Conservation (phyloP, 2,888 invertebrate genomes). For the Chloromyia formosa region DNA sequence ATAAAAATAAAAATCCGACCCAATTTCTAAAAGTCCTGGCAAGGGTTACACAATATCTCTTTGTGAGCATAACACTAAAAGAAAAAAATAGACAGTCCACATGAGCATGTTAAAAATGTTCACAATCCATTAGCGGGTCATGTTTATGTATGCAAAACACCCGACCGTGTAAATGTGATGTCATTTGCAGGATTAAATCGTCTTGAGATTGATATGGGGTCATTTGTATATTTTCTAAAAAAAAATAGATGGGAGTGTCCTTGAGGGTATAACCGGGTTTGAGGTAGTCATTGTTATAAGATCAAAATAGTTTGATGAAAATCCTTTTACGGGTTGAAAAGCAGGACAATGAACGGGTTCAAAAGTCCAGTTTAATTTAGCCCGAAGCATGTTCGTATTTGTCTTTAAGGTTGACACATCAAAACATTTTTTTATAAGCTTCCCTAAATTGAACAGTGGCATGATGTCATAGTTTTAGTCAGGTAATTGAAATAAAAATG, state of each 20-base stretch:
- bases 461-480: too few species aligned
- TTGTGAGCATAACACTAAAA: neutral
- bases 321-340: too few species aligned
- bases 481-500: too few species aligned
- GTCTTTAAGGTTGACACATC: neutral
- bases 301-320: too few species aligned
- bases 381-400: neutral
- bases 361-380: neutral
- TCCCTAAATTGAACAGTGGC: too few species aligned
- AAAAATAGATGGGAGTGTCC: neutral
- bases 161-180: slow-evolving; percentile 46
- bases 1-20: neutral
- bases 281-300: too few species aligned
- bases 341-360: too few species aligned
- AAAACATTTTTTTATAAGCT: too few species aligned
- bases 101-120: neutral
- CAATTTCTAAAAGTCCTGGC: slow-evolving; percentile 7
- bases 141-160: slow-evolving; percentile 45
- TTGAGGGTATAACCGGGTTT: too few species aligned
- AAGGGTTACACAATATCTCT: slow-evolving; percentile 24
- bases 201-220: slow-evolving; percentile 45
- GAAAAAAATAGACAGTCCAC: neutral
- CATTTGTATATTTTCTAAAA: slow-evolving; percentile 40
- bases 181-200: slow-evolving; percentile 47
- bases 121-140: slow-evolving; percentile 13